Conservation (phyloP, 2,113 vertebrate genomes). For the Vidua chalybeata region DNA sequence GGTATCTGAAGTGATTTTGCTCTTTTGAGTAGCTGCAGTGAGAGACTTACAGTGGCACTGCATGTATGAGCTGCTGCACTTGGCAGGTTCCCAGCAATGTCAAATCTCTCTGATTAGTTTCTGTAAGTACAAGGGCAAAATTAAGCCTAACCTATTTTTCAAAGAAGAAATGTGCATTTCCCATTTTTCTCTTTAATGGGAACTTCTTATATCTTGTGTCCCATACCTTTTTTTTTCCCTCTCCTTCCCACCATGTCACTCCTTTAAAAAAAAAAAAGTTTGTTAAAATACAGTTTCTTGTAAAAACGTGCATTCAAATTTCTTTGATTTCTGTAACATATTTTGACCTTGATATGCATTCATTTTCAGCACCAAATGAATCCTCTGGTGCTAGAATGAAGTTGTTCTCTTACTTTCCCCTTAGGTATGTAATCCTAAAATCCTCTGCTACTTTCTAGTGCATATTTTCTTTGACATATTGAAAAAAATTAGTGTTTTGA, state of each 20-base stretch:
- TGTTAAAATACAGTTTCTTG: not conserved
- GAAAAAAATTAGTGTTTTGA: not conserved
- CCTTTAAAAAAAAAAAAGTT: not conserved
- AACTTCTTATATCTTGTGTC: not conserved
- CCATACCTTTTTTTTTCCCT: not conserved
- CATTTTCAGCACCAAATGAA: not conserved
- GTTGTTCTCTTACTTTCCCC: not conserved
- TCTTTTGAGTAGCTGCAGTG: slow-evolving; percentile 8
- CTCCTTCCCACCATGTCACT: not conserved
- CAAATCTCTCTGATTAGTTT: slow-evolving; percentile 67
- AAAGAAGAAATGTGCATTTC: slow-evolving; percentile 21
- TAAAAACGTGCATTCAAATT: not conserved
- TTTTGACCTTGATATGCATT: not conserved
- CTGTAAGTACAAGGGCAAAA: slow-evolving; percentile 70
- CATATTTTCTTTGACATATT: not conserved
- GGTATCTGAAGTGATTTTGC: slow-evolving; percentile 37
- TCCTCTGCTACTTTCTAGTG: not conserved
- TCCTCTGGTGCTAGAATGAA: not conserved
- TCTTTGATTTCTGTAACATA: not conserved
- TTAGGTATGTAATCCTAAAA: not conserved
- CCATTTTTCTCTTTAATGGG: slow-evolving; percentile 19
- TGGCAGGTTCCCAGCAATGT: slow-evolving; percentile 59
- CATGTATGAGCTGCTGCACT: slow-evolving; percentile 19
- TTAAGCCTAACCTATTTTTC: slow-evolving; percentile 62
- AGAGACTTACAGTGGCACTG: slow-evolving; percentile 10